Evolutionary conservation across 2,888 invertebrate species (phyloP).

Genomic region (Odontocerum albicorne): DNA sequence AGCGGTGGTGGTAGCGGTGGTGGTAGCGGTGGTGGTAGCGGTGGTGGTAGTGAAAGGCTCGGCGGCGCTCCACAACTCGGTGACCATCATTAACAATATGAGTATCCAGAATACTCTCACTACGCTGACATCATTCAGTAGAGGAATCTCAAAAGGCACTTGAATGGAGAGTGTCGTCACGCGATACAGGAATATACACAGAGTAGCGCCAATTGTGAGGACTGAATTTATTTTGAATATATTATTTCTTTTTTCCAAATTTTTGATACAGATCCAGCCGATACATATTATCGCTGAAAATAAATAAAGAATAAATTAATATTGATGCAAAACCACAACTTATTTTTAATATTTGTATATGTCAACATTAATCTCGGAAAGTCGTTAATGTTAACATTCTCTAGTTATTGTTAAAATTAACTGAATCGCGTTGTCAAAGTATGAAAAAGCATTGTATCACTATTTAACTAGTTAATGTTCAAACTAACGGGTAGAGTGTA

Average conservation of each 20-base stretch:
- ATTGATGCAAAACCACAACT: too few species aligned
- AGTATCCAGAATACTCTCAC: conserved; percentile 47
- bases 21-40: conserved; percentile 37
- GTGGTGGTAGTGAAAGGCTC: conserved; percentile 41
- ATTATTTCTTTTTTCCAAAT: conserved; percentile 19
- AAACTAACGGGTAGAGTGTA: too few species aligned
- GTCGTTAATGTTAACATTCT: too few species aligned
- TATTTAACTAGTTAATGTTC: too few species aligned
- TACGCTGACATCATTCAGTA: conserved; percentile 15
- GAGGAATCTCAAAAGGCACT: conserved; percentile 20
- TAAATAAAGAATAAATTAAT: conserved; percentile 5
- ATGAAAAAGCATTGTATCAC: too few species aligned
- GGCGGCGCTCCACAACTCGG: conserved; percentile 48
- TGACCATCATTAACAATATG: conserved; percentile 45
- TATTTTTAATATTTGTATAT: too few species aligned
- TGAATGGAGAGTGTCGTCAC: conserved; percentile 22
- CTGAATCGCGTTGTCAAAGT: too few species aligned
- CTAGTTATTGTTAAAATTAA: too few species aligned
- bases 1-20: conserved; percentile 43
- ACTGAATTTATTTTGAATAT: conserved; percentile 19
- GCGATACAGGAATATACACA: conserved; percentile 30
- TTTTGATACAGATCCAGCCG: conserved; percentile 22
- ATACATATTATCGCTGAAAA: conserved; percentile 30
- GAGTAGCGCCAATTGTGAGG: conserved; percentile 17
- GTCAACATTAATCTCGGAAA: too few species aligned